phyloP scores from a whole-genome alignment of 2,113 vertebrate species.

The Egretta garzetta region DNA sequence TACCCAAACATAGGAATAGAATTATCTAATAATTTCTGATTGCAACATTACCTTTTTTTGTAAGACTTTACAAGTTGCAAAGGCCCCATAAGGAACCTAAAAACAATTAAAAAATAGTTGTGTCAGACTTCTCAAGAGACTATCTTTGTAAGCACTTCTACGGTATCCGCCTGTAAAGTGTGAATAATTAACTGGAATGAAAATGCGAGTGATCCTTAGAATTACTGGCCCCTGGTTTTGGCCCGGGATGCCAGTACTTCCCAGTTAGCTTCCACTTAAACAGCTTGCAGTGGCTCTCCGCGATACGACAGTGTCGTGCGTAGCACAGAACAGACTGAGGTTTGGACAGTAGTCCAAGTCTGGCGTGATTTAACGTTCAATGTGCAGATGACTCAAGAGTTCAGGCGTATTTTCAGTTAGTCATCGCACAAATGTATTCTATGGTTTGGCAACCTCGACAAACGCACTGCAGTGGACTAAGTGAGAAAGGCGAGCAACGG shows the following conservation, averaged over 20 bases:
- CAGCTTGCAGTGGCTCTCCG: neutral
- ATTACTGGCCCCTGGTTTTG: neutral
- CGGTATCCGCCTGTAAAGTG: neutral
- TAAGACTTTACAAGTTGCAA: slow-evolving; percentile 91
- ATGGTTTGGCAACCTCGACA: neutral
- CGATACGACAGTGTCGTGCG: fast-evolving
- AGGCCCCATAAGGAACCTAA: slow-evolving; percentile 87
- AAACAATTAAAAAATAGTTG: neutral
- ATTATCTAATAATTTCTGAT: neutral
- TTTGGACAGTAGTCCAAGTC: neutral
- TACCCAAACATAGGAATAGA: neutral
- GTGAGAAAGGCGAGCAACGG: neutral
- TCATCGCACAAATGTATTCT: neutral
- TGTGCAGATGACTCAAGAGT: neutral
- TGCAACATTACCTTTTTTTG: slow-evolving; percentile 90
- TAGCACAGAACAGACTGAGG: neutral
- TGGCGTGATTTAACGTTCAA: neutral
- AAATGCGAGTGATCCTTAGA: neutral
- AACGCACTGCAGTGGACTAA: neutral
- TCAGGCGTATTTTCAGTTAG: neutral
- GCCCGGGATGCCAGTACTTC: neutral
- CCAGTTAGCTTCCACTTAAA: neutral
- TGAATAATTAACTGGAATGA: neutral
- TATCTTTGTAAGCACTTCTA: neutral
- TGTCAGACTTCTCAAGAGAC: neutral